These are phyloP conservation scores for Bryconaethiops microstoma DNA, from an alignment of 2,797 vertebrate genomes.

Conservation along the genomic window DNA sequence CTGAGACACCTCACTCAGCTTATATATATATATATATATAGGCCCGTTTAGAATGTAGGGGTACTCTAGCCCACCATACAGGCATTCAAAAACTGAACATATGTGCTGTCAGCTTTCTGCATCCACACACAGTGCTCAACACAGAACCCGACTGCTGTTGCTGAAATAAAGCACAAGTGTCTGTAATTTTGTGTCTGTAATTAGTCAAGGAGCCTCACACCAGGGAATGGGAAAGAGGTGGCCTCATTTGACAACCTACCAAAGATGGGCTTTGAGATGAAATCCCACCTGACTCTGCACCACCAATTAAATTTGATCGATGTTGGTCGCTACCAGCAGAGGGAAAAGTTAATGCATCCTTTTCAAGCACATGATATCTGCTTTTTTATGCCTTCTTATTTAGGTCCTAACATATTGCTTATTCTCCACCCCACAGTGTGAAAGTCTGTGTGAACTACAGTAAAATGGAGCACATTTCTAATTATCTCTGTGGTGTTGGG, in stretches of 20 bases:
- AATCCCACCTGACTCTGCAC: constrained; percentile 55
- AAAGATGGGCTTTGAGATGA: constrained; percentile 49
- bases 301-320: constrained; percentile 76
- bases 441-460: not conserved
- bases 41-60: not conserved
- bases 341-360: not conserved
- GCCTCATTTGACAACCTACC: constrained; percentile 14
- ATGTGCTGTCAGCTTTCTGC: not conserved
- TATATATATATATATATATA: no score
- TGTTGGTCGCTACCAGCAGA: constrained; percentile 53
- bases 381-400: not conserved
- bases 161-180: not conserved
- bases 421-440: not conserved
- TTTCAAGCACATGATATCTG: constrained; percentile 2
- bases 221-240: constrained; percentile 1
- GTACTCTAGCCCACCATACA: not conserved
- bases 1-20: no score
- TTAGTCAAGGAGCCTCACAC: constrained; percentile 10
- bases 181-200: constrained; percentile 14
- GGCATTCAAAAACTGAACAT: not conserved
- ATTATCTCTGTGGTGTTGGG: not conserved
- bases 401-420: not conserved
- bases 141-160: not conserved
- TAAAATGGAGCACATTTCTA: not conserved
- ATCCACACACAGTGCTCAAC: not conserved